Conservation (phyloP, 2,797 vertebrate genomes). For the Tapera naevia region DNA sequence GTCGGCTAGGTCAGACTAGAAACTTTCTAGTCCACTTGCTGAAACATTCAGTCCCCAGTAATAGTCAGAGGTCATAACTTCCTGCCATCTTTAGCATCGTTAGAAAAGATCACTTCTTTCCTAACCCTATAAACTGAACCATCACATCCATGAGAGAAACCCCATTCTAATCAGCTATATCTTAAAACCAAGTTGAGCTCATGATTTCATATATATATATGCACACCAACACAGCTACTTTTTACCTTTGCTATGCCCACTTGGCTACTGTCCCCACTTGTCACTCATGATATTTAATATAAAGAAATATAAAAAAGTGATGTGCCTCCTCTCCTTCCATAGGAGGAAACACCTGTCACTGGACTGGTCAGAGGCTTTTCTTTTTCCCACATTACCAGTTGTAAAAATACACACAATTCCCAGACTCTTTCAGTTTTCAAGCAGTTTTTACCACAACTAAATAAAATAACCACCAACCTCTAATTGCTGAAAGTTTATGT, state of each 20-base stretch:
- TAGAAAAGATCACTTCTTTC: neutral
- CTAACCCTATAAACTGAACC: neutral
- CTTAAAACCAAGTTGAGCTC: neutral
- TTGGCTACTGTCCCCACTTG: neutral
- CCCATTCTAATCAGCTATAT: neutral
- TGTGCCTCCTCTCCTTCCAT: neutral
- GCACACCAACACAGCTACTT: neutral
- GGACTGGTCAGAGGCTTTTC: neutral
- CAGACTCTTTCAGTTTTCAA: neutral
- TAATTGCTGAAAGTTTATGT: fast-evolving
- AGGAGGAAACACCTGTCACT: neutral
- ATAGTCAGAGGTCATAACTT: neutral
- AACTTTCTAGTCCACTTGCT: neutral
- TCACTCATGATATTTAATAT: neutral
- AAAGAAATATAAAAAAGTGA: neutral
- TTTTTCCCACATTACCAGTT: neutral
- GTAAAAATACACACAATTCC: neutral
- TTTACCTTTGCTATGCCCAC: neutral
- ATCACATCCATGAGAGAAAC: neutral
- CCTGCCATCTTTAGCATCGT: neutral
- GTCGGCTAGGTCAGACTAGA: neutral
- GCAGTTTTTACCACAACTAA: neutral
- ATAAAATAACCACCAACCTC: neutral
- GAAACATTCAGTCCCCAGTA: neutral
- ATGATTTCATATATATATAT: neutral